phyloP scores from a whole-genome alignment of 2,888 invertebrate genomes.

The Lathronympha strigana region DNA sequence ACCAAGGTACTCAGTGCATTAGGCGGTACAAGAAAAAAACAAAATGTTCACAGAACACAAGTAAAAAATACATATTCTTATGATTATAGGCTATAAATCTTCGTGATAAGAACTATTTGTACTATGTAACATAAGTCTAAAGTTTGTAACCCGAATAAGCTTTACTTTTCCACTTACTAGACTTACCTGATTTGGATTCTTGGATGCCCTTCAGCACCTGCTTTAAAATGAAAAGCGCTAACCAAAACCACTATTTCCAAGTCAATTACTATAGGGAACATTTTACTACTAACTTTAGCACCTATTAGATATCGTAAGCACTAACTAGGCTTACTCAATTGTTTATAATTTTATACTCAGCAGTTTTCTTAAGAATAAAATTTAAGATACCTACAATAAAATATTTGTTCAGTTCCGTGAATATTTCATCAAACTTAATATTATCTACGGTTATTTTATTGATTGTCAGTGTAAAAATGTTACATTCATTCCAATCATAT shows the following conservation, averaged over 20 bases:
- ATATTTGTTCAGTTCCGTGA: constrained; percentile 45
- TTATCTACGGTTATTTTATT: constrained; percentile 25
- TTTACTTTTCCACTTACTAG: constrained; percentile 79
- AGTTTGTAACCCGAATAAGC: constrained; percentile 72
- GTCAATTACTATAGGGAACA: constrained; percentile 95
- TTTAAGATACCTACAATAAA: constrained; percentile 64
- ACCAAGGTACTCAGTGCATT: constrained; percentile 51
- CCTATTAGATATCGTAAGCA: constrained; percentile 78
- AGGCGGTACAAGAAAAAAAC: constrained; percentile 51
- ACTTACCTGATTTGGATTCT: constrained; percentile 62
- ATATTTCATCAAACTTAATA: constrained; percentile 40
- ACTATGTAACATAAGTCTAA: constrained; percentile 68
- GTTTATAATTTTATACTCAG: constrained; percentile 83
- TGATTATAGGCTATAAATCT: constrained; percentile 80
- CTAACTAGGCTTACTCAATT: constrained; percentile 76
- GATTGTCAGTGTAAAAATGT: constrained; percentile 41
- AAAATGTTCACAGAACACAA: constrained; percentile 40
- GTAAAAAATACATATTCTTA: constrained; percentile 77
- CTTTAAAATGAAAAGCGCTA: constrained; percentile 57
- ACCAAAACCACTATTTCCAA: constrained; percentile 87
- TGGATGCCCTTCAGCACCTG: constrained; percentile 57
- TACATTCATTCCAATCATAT: constrained; percentile 45
- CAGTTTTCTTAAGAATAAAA: constrained; percentile 76
- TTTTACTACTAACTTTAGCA: constrained; percentile 85
- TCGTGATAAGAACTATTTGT: constrained; percentile 73